phyloP scores from a whole-genome alignment of 2,113 vertebrate species.

The Cisticola juncidis region DNA sequence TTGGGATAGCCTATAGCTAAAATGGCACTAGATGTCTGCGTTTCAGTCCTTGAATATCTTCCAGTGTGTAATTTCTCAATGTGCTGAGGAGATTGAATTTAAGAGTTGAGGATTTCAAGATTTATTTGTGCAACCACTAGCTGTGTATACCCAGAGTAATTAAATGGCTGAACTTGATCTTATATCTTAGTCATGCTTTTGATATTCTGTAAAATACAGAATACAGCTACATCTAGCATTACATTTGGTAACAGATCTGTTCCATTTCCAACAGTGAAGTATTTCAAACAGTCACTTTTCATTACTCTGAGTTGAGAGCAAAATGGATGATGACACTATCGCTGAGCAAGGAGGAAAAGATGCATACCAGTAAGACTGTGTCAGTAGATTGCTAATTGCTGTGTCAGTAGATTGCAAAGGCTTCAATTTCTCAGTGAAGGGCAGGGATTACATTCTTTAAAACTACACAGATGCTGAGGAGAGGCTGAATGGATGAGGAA shows the following conservation, averaged over 20 bases:
- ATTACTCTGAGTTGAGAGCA: slow-evolving; percentile 1
- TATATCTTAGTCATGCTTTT: neutral
- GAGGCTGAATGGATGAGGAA: neutral
- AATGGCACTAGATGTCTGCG: neutral
- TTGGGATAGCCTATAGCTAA: neutral
- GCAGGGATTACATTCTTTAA: neutral
- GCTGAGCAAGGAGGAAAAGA: neutral
- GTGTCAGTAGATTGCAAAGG: neutral
- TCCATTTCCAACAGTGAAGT: neutral
- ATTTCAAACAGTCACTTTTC: slow-evolving; percentile 23
- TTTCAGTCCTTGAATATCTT: neutral
- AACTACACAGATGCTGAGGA: neutral
- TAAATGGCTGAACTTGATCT: neutral
- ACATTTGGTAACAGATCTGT: slow-evolving; percentile 1
- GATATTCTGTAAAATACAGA: neutral
- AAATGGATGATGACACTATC: slow-evolving; percentile 31
- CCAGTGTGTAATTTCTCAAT: neutral
- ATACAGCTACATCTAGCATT: neutral
- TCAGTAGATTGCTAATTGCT: slow-evolving; percentile 18
- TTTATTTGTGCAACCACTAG: neutral
- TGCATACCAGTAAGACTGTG: slow-evolving; percentile 30
- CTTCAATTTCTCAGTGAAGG: slow-evolving; percentile 5
- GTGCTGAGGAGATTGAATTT: neutral
- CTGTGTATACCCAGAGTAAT: neutral
- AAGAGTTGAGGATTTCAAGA: neutral